Evolutionary conservation across 2,888 invertebrate genomes (phyloP), one percentile per base, ranked within the genome.

Genomic region (Hirtodrosophila confusa): DNA sequence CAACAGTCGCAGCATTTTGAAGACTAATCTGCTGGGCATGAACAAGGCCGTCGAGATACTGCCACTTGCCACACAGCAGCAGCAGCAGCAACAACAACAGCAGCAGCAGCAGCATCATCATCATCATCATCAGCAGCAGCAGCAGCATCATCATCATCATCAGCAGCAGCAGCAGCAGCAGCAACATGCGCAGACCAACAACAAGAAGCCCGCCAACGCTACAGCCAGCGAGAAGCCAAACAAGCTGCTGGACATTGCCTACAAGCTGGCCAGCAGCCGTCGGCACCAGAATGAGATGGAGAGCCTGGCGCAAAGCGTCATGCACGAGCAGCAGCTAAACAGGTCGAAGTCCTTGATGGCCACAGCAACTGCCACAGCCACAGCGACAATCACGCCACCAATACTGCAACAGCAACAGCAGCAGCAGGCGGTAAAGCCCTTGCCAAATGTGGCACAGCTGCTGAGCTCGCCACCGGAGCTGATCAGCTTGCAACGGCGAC

Each of bases 401-500:
- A 51, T 24, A 7, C 29, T 56, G 8, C 78, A 65, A n/a, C 78
- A 62, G 23, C 62, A 24, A 36, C 27, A 51, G 12, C 69, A 53
- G 5, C 64, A 48, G 36, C 45, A 23, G 23, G 8, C 36, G 17
- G 11, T 23, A 33, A 75, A 50, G 24, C 40, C 8, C 8, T 24
- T 41, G 8, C 50, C 35, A 1, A 75, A 48, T 62, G 65, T 75
- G 44, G 84, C 77, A 4, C 78, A 75, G n/a, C 44, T 90, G 31
- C 78, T 89, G 0, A 90, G 88, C 40, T 83, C 94, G 17, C 94
- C 94, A 0, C 94, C 94, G 0, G 94, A 94, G 70, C 72, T 94
- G 12, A 93, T 94, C 29, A 94, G 94, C 0, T 92, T 94, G 1
- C 93, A 93, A 60, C 92, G 93, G 3, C 47, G 78, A 0, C 93